Base-by-base conservation (phyloP, 2,888 invertebrate species). In the Melanophora roralis region DNA sequence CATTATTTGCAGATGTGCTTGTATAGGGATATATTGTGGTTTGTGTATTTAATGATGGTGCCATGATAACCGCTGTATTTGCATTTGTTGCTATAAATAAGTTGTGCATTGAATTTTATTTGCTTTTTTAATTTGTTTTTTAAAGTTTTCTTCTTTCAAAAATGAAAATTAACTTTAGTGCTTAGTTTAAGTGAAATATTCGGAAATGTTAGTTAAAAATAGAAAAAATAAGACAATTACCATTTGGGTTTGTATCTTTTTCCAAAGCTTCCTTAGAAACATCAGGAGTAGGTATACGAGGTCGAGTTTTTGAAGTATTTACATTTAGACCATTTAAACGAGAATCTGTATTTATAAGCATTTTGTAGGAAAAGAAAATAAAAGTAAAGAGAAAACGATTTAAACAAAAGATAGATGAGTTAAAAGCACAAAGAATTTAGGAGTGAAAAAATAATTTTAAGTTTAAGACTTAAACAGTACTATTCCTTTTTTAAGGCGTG, bases 271-370 rank as follows among this genome's bases (percentile, higher is more conserved):
- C 96, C 89, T 95, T 96, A 36, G 95, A 94, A 7, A 95, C 95
- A 88, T 96, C 96, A 0, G 96, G 96, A 7, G 96, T 96, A 43
- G 96, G 96, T 83, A 97, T 96, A 65, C 96, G 92, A n/a, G 96
- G 96, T 69, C 96, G 92, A 86, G 94, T 94, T 86, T 94, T 94
- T 59, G 88, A 84, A 74, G 84, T 83, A 81, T 86, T 86, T 2
- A 85, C 83, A 82, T 84, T 93, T 0, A 93, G 91, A 4, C 94
- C 94, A 87, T 94, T 95, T 84, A 95, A 82, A 62, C 84, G 87
- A 84, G 93, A 92, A 84, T 93, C 94, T 94, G 72, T 45, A 75
- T 53, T 45, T 68, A 49, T 43, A 19, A 74, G 64, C 34, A 47
- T 62, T 49, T 16, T 8, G 45, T 3, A 43, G 21, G 40, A 21